Evolutionary conservation across 2,888 invertebrate species (phyloP), one percentile per base, ranked within the genome.

Genomic region (Coleophora flavipennella): DNA sequence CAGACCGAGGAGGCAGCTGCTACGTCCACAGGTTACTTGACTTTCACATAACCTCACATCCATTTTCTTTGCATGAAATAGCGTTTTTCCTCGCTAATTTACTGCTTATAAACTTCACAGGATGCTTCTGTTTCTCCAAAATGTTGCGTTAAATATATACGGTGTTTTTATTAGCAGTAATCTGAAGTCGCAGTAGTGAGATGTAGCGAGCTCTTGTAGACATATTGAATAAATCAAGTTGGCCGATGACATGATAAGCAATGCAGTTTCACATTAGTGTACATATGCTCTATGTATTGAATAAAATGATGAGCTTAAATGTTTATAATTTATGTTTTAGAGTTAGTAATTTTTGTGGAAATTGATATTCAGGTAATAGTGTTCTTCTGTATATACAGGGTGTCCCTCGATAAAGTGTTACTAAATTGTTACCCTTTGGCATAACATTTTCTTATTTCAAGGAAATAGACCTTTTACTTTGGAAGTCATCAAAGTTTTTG

Each of bases 1-100:
- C 43, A 49, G 20, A 37, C 36, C 8, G 62, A 64, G 38, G 61
- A 59, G 36, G 35, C 53, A 9, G 44, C 59, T 35, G 46, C 50
- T 38, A 42, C 55, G 31, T 37, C 50, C 36, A 58, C 65, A 62
- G 72, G 75, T 71, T 63, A 56, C 46, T 32, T 44, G 62, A 69
- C 64, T 68, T 71, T 73, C 65, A 72, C 73, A 67, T 75, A 75
- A 75, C 74, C 74, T 74, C 62, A 47, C 52, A 55, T 57, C 54
- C 59, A n/a, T n/a, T n/a, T n/a, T n/a, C n/a, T n/a, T 60, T 64
- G 68, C 60, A 63, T 60, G 70, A 69, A 70, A 66, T 56, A 65
- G 59, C 20, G 6, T 20, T 20, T 20, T 20, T 6, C 8, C 10
- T 29, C 11, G 29, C n/a, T 29, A 29, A 29, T n/a, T 29, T 10